These are phyloP conservation scores for Microcaecilia unicolor DNA, from an alignment of 2,797 vertebrate species.

Conservation along the genomic window DNA sequence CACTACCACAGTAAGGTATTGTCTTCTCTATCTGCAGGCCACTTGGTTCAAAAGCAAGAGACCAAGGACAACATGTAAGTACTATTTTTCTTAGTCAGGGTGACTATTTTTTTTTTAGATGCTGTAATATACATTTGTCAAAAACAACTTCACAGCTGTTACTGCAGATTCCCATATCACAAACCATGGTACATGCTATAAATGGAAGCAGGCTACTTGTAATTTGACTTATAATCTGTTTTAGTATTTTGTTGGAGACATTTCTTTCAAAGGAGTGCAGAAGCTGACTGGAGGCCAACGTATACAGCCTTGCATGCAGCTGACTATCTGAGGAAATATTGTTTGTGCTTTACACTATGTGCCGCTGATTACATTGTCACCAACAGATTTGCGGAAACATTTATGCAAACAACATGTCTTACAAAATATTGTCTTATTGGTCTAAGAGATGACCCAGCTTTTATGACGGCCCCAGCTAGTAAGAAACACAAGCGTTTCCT, in stretches of 20 bases:
- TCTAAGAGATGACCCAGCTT: neutral
- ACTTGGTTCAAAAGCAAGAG: neutral
- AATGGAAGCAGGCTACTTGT: constrained; percentile 45
- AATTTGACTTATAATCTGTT: constrained; percentile 41
- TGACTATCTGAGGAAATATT: constrained; percentile 33
- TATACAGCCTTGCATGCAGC: constrained; percentile 40
- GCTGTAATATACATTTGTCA: constrained; percentile 9
- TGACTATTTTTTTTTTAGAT: constrained; percentile 12
- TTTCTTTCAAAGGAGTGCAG: constrained; percentile 38
- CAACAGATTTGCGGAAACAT: constrained; percentile 24
- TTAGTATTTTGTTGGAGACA: no score
- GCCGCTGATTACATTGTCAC: constrained; percentile 36
- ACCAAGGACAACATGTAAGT: neutral
- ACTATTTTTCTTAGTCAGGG: no score
- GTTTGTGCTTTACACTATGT: constrained; percentile 24
- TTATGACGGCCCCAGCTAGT: no score
- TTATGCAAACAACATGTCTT: constrained; percentile 24
- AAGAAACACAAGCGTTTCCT: no score
- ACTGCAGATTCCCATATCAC: constrained; percentile 6
- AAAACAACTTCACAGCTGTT: constrained; percentile 33
- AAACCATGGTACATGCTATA: constrained; percentile 39
- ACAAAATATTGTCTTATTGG: neutral
- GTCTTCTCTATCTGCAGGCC: fast-evolving
- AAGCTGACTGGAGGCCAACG: constrained; percentile 17
- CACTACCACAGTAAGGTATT: no score